phyloP scores from a whole-genome alignment of 2,888 invertebrate species.

The Hypomecis atomaria region DNA sequence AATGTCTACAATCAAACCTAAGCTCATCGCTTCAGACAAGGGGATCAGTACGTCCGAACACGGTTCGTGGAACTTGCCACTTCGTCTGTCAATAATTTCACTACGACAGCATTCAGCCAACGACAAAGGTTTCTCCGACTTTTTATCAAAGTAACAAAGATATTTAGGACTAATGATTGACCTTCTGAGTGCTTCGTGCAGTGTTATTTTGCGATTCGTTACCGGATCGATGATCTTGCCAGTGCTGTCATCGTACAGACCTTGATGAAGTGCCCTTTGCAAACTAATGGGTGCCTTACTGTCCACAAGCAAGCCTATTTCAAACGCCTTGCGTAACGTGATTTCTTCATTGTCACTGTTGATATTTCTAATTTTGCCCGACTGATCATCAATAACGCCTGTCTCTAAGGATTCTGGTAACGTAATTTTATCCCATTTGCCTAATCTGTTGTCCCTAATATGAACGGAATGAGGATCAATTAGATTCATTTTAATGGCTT shows the following conservation, averaged over 20 bases:
- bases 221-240: slow-evolving; percentile 93
- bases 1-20: slow-evolving; percentile 93
- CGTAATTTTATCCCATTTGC: slow-evolving; percentile 90
- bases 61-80: slow-evolving; percentile 91
- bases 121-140: slow-evolving; percentile 88
- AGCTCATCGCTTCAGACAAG: slow-evolving; percentile 89
- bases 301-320: slow-evolving; percentile 91
- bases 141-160: slow-evolving; percentile 92
- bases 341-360: slow-evolving; percentile 87
- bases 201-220: slow-evolving; percentile 90
- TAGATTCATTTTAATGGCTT: slow-evolving; percentile 92
- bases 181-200: slow-evolving; percentile 93
- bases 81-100: slow-evolving; percentile 91
- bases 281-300: slow-evolving; percentile 92
- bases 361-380: slow-evolving; percentile 89
- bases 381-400: slow-evolving; percentile 89
- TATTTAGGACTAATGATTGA: slow-evolving; percentile 92
- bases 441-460: slow-evolving; percentile 90
- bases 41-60: slow-evolving; percentile 87
- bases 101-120: slow-evolving; percentile 92
- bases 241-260: slow-evolving; percentile 91
- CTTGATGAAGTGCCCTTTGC: slow-evolving; percentile 94
- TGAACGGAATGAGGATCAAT: slow-evolving; percentile 94
- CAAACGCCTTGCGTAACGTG: slow-evolving; percentile 90
- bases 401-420: slow-evolving; percentile 91